Evolutionary conservation across 1,140 invertebrate species (phyloP).

Genomic region (Argopecten irradians): DNA sequence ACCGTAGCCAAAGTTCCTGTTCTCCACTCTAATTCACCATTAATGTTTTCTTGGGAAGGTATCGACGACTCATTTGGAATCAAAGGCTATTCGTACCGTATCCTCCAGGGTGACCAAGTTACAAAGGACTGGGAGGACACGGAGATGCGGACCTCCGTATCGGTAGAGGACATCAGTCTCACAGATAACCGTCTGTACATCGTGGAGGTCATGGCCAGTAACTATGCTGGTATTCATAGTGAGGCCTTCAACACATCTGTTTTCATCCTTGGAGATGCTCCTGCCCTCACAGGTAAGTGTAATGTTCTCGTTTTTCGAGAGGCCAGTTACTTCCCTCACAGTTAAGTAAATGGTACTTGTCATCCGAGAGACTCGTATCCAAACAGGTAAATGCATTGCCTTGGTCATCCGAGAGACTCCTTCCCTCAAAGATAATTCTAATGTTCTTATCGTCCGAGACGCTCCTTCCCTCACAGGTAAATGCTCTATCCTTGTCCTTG

Average conservation of each 20-base stretch:
- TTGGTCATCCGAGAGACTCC: neutral
- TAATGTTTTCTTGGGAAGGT: slow-evolving; percentile 29
- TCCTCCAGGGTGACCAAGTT: neutral
- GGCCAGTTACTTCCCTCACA: too few relatives aligned
- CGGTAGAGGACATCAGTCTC: slow-evolving; percentile 20
- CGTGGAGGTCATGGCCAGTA: slow-evolving; percentile 12
- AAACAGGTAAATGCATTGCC: neutral
- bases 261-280: neutral
- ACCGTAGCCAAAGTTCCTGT: neutral
- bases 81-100: neutral
- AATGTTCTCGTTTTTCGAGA: too few relatives aligned
- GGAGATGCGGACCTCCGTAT: slow-evolving; percentile 29
- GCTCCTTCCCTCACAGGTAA: neutral
- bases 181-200: neutral
- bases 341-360: too few relatives aligned
- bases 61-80: slow-evolving; percentile 35
- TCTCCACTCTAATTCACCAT: neutral
- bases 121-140: slow-evolving; percentile 4
- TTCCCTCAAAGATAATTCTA: neutral
- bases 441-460: neutral
- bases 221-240: neutral
- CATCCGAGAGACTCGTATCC: neutral
- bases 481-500: neutral
- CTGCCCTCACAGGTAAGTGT: slow-evolving; percentile 30
- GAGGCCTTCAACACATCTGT: slow-evolving; percentile 22